Base-by-base conservation (phyloP, 2,888 invertebrate genomes). In the Agonopterix subpropinquella region DNA sequence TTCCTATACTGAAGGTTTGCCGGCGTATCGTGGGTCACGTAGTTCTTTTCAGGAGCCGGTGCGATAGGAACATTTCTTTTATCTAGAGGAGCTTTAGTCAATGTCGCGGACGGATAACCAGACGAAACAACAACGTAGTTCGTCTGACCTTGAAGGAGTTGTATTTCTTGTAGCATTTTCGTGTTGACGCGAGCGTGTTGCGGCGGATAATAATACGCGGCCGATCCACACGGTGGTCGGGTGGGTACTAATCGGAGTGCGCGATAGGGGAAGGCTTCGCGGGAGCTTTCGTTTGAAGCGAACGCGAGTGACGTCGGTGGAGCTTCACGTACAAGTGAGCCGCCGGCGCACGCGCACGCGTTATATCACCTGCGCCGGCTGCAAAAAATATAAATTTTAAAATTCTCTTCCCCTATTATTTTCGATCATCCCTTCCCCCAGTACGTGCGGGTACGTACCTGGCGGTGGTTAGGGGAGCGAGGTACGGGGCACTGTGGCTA, bases 1-100 rank as follows among this genome's bases (percentile, higher is more conserved):
- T 94, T 90, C 65, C 94, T 92, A 73, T 94, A 94, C 54, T 92
- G 87, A 55, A 91, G 71, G 59, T 82, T 83, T 51, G 92, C 91
- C 13, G 89, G 88, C 1, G 88, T 82, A 54, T 89, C 89, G 59
- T 89, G 89, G 47, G 81, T 86, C 11, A 85, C 85, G 59, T 85
- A 89, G 59, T 90, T 85, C 63, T 90, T 82, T 75, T 91, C 90
- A 53, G 91, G 89, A 56, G 91, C 90, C 41, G 91, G 90, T 39
- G 91, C 91, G 45, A 91, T 83, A 1, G 91, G 89, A 54, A 90
- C 83, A 77, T 89, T 73, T 64, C 85, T 67, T 58, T 89, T 89
- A 35, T 91, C 90, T 48, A 89, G 73, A 2, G 89, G 77, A 37
- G 83, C 71, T 56, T 89, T 90, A n/a, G 89, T 74, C 45, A 90